Evolutionary conservation across 2,113 vertebrate genomes (phyloP).

Genomic region (Xiphophorus maculatus): DNA sequence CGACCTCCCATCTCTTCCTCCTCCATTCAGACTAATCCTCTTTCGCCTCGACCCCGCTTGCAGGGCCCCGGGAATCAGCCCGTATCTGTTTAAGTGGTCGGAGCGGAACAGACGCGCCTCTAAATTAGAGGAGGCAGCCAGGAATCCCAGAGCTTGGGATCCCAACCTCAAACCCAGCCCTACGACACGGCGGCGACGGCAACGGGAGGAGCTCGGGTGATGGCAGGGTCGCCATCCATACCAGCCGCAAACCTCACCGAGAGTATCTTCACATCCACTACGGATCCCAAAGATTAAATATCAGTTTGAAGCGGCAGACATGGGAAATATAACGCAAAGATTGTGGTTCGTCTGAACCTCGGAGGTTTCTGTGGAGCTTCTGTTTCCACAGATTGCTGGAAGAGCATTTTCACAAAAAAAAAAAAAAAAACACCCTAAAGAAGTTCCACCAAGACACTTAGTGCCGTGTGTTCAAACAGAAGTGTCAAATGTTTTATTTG

Average conservation of each 20-base stretch:
- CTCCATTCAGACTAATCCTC: not conserved
- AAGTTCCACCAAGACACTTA: not conserved
- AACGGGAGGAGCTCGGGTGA: slow-evolving; percentile 17
- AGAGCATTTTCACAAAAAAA: not conserved
- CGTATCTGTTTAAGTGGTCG: slow-evolving; percentile 20
- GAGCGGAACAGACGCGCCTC: slow-evolving; percentile 14
- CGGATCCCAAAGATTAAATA: not conserved
- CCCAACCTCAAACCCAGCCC: slow-evolving; percentile 29
- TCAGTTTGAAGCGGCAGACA: slow-evolving; percentile 5
- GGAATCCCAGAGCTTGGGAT: not conserved
- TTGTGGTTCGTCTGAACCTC: not conserved
- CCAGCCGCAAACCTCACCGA: slow-evolving; percentile 23
- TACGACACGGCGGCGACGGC: not conserved
- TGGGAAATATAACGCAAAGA: not conserved
- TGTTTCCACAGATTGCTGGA: not conserved
- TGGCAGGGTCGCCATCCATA: slow-evolving; percentile 1
- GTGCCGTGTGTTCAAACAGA: not conserved
- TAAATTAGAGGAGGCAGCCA: slow-evolving; percentile 27
- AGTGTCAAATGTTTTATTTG: not conserved
- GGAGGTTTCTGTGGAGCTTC: not conserved
- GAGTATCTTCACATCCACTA: slow-evolving; percentile 14
- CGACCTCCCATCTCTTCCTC: not conserved
- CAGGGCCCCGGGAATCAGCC: not conserved
- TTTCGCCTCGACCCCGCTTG: not conserved
- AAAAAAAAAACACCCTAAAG: not conserved